A percentile compares a stretch with the other conserved stretches of the same genome.
Conservation (phyloP, 2,797 vertebrate genomes). For the Arctocebus calabarensis region DNA sequence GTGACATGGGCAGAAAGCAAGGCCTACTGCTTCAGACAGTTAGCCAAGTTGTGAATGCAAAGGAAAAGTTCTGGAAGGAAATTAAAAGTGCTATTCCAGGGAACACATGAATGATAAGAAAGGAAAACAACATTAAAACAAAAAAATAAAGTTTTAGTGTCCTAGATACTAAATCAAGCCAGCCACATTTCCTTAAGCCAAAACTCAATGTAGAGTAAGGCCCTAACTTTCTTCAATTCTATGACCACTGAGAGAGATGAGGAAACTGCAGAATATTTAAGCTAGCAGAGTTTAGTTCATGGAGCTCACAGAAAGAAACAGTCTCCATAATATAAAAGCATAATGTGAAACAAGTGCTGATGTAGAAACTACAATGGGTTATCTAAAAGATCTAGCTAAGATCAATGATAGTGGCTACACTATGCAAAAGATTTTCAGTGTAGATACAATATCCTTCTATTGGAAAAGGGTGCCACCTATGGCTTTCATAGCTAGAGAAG, state of each 20-base stretch:
- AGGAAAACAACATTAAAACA: background rate
- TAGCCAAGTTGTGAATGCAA: background rate
- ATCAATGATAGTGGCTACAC: background rate
- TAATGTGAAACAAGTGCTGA: background rate
- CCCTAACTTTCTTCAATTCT: background rate
- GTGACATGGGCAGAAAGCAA: background rate
- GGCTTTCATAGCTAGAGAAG: background rate
- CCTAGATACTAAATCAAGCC: background rate
- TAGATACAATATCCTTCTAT: background rate
- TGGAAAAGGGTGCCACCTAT: background rate
- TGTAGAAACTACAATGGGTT: no score
- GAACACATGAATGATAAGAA: background rate
- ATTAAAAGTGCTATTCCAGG: background rate
- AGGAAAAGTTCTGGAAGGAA: background rate
- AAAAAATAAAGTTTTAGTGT: background rate
- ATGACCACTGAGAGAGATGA: background rate
- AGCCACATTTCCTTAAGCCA: background rate
- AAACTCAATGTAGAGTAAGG: background rate
- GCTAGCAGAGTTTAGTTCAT: background rate
- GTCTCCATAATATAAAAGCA: background rate
- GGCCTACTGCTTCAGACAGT: background rate
- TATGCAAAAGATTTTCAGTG: background rate
- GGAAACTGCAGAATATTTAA: background rate
- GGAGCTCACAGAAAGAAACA: background rate
- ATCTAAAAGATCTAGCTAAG: background rate